Conservation (phyloP, 2,888 invertebrate genomes). For the Hypomecis atomaria region DNA sequence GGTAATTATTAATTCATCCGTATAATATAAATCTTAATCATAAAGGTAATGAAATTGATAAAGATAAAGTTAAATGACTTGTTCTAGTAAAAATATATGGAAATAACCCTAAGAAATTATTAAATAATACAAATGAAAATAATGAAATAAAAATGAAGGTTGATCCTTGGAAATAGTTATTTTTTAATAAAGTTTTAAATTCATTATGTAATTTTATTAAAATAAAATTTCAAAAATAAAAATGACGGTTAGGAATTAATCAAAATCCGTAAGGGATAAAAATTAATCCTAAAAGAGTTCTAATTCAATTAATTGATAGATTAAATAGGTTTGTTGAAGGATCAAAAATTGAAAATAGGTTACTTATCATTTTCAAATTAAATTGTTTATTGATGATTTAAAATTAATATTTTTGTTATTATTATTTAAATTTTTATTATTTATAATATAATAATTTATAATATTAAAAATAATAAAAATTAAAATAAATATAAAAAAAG, state of each 20-base stretch:
- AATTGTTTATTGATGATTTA: conserved; percentile 47
- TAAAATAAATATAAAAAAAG: conserved; percentile 67
- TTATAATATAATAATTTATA: conserved; percentile 79
- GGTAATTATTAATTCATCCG: conserved; percentile 86
- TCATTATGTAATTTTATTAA: conserved; percentile 78
- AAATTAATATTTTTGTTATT: conserved; percentile 52
- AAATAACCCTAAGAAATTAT: conserved; percentile 88
- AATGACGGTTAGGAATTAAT: conserved; percentile 81
- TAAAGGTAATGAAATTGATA: conserved; percentile 85
- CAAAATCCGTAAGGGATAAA: conserved; percentile 82
- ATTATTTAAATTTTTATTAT: conserved; percentile 46
- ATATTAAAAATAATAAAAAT: conserved; percentile 80
- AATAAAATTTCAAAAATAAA: conserved; percentile 78
- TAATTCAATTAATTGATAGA: conserved; percentile 85
- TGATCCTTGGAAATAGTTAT: conserved; percentile 74
- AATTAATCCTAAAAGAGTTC: conserved; percentile 79
- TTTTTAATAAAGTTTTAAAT: conserved; percentile 83
- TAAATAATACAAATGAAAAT: conserved; percentile 86
- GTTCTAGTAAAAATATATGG: conserved; percentile 89
- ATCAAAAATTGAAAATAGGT: conserved; percentile 88
- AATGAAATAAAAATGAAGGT: conserved; percentile 84
- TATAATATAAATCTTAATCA: conserved; percentile 88
- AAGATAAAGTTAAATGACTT: conserved; percentile 85
- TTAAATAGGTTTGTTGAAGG: conserved; percentile 81
- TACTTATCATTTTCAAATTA: conserved; percentile 87